Conservation (phyloP, 2,113 vertebrate genomes). For the Podarcis cretensis region DNA sequence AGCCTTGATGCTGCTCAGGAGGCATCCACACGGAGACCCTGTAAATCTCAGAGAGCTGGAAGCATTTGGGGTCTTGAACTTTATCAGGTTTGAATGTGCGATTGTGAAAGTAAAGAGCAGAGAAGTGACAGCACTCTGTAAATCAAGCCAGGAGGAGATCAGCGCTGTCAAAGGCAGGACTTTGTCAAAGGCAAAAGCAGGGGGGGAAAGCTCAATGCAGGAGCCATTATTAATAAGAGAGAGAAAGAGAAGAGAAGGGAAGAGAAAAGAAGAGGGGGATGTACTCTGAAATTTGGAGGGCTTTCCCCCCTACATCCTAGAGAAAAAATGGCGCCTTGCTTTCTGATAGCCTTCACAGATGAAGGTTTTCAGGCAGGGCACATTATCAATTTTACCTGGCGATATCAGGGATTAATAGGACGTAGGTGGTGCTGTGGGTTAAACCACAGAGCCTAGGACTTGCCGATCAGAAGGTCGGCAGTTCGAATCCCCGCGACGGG, state of each 20-base stretch:
- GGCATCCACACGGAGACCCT: conserved; percentile 46
- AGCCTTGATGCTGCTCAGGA: conserved; percentile 27
- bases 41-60: conserved; percentile 65
- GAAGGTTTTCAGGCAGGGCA: no score
- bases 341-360: neutral
- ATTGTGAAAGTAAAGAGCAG: conserved; percentile 73
- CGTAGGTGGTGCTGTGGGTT: no score
- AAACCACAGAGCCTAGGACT: no score
- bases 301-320: neutral
- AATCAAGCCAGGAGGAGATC: conserved; percentile 61
- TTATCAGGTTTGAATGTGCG: conserved; percentile 75
- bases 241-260: neutral
- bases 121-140: conserved; percentile 60
- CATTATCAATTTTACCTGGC: no score
- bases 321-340: conserved; percentile 24
- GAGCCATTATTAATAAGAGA: neutral
- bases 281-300: conserved; percentile 4
- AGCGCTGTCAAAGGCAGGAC: conserved; percentile 34
- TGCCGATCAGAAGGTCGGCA: no score
- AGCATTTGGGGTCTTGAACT: conserved; percentile 75
- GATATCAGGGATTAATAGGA: no score
- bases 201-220: neutral
- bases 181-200: neutral
- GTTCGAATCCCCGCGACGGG: no score
- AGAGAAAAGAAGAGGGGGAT: no score